Percentiles rank a stretch among this genome's conserved stretches.
Conservation (phyloP, 2,797 vertebrate genomes). For the Lepilemur septentrionalis region DNA sequence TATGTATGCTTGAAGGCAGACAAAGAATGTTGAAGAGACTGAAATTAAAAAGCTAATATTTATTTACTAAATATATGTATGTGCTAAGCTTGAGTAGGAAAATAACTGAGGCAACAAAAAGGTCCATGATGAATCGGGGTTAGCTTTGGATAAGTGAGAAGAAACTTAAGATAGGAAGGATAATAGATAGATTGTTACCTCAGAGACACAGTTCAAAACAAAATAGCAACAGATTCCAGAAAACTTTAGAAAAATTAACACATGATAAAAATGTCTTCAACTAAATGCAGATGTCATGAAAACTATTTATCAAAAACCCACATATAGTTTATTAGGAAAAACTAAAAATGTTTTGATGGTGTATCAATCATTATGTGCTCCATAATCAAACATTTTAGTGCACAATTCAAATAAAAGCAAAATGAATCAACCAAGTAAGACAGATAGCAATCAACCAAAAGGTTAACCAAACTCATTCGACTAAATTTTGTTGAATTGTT, state of each 20-base stretch:
- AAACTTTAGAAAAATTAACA: slow-evolving; percentile 31
- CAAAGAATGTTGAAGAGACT: background rate
- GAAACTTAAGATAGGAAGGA: background rate
- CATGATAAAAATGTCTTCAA: background rate
- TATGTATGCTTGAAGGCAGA: background rate
- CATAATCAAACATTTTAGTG: slow-evolving; percentile 13
- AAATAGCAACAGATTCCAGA: background rate
- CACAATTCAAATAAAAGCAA: slow-evolving; percentile 33
- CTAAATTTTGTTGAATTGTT: background rate
- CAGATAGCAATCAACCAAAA: background rate
- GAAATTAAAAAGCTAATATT: slow-evolving; percentile 1
- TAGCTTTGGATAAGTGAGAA: background rate
- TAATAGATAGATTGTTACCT: background rate
- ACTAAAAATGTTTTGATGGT: background rate
- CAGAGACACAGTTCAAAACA: slow-evolving; percentile 38
- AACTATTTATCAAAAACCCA: background rate
- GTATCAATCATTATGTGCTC: background rate
- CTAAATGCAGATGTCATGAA: background rate
- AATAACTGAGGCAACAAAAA: background rate
- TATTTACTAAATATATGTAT: background rate
- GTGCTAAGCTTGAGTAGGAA: background rate
- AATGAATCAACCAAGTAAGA: background rate
- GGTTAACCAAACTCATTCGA: background rate
- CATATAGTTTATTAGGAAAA: background rate
- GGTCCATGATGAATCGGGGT: background rate